Evolutionary conservation across 2,888 invertebrate species (phyloP), one percentile per base, ranked within the genome.

Genomic region (Ectropis crepuscularia): DNA sequence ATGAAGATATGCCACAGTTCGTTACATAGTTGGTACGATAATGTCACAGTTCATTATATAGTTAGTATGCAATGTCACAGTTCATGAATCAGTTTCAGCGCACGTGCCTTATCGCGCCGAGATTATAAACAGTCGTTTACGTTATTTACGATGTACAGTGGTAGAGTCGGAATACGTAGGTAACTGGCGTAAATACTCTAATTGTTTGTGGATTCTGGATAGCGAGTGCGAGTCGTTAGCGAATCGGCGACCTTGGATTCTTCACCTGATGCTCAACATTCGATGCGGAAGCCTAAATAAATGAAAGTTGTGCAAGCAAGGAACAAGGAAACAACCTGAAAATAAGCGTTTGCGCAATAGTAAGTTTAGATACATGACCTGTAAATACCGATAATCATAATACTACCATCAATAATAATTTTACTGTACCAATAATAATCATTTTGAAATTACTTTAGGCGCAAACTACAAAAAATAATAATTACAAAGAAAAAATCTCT

Each of bases 101-200:
- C 64, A 65, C 64, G 64, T 65, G 63, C 45, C 42, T 53, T 65
- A 65, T 65, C 64, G 37, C 5, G 53, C 10, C 37, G 59, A 45
- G 53, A 60, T 57, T 65, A 48, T 45, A 53, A 60, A 65, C 64
- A 65, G 53, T 8, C 53, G 57, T 57, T 53, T 63, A 61, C 64
- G 57, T 54, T 59, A 38, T 60, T 53, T 55, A 55, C 55, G 55
- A 47, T 48, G 47, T 47, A 47, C 39, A 41, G 47, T 47, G n/a
- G 55, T 39, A n/a, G 11, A 45, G 38, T 46, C 16, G 47, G 16
- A 55, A 47, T 16, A 54, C 54, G 46, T 38, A 9, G 53, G 42
- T 53, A 45, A 55, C 47, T 55, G 39, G 47, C 7, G 55, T 55
- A 55, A 10, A 5, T 47, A 48, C 16, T 7, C 28, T 55, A 55